These are phyloP conservation scores for Cephus pulcher DNA, from an alignment of 2,888 invertebrate genomes.

Conservation along the genomic window DNA sequence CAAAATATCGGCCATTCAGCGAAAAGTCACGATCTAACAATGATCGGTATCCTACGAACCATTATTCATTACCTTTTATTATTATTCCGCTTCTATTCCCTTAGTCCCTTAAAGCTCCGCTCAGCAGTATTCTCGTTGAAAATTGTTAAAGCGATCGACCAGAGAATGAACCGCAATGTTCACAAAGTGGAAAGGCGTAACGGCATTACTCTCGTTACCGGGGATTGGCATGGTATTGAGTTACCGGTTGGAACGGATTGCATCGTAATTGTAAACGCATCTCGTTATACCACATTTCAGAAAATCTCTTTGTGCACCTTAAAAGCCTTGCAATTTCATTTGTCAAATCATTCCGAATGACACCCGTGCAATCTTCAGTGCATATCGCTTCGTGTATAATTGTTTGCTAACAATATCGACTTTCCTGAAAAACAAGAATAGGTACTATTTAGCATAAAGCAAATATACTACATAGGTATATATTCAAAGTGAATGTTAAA, in stretches of 20 bases:
- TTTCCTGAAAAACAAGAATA: not conserved
- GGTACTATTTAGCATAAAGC: not conserved
- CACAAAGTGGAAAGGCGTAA: not conserved
- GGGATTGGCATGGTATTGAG: slow-evolving; percentile 22
- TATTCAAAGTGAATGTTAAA: not conserved
- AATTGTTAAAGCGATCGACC: not conserved
- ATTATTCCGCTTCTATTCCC: not conserved
- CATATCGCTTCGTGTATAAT: not conserved
- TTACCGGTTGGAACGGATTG: slow-evolving; percentile 35
- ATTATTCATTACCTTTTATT: not conserved
- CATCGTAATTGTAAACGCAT: slow-evolving; percentile 35
- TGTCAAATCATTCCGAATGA: not conserved
- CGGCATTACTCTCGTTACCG: not conserved
- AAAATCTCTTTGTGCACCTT: not conserved
- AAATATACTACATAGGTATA: not conserved
- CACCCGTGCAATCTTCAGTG: not conserved
- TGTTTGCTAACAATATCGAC: not conserved
- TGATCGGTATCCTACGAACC: not conserved
- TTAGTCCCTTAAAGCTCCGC: not conserved
- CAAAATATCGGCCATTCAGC: too few species aligned
- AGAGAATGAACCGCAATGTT: not conserved
- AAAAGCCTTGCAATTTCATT: not conserved
- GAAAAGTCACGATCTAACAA: too few species aligned
- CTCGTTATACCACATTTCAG: not conserved
- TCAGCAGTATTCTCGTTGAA: not conserved